Evolutionary conservation across 2,113 vertebrate species (phyloP).

Genomic region (Ptychochromis oligacanthus): DNA sequence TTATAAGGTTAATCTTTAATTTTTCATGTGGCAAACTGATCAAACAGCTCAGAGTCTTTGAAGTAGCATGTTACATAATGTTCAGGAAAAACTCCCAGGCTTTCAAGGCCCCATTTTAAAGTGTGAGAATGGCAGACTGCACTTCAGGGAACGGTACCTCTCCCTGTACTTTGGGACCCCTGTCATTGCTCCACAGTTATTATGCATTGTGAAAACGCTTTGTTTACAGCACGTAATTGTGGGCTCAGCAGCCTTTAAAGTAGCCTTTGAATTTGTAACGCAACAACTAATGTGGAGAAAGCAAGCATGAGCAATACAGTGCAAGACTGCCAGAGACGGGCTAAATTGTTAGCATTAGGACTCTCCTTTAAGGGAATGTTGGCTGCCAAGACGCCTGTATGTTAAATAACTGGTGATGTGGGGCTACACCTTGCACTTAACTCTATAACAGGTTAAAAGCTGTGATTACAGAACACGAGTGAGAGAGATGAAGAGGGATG

Average conservation of each 20-base stretch:
- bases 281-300: conserved; percentile 56
- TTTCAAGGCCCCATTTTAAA: conserved; percentile 48
- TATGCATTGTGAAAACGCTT: conserved; percentile 59
- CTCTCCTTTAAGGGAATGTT: conserved; percentile 52
- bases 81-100: conserved; percentile 53
- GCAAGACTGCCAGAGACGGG: conserved; percentile 31
- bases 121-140: conserved; percentile 43
- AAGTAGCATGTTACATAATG: conserved; percentile 29
- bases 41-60: conserved; percentile 11
- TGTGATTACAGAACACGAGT: conserved; percentile 53
- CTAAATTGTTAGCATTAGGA: conserved; percentile 30
- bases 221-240: conserved; percentile 78
- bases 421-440: conserved; percentile 68
- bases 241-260: conserved; percentile 74
- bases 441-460: conserved; percentile 48
- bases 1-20: neutral
- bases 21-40: neutral
- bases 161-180: conserved; percentile 75
- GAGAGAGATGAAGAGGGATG: conserved; percentile 18
- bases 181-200: conserved; percentile 59
- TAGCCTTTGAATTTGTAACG: conserved; percentile 47
- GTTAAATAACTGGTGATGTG: conserved; percentile 44
- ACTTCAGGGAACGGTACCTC: conserved; percentile 34
- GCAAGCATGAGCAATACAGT: conserved; percentile 23
- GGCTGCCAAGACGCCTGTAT: conserved; percentile 20